phyloP scores from a whole-genome alignment of 2,113 vertebrate species.

The Dasypus novemcinctus region DNA sequence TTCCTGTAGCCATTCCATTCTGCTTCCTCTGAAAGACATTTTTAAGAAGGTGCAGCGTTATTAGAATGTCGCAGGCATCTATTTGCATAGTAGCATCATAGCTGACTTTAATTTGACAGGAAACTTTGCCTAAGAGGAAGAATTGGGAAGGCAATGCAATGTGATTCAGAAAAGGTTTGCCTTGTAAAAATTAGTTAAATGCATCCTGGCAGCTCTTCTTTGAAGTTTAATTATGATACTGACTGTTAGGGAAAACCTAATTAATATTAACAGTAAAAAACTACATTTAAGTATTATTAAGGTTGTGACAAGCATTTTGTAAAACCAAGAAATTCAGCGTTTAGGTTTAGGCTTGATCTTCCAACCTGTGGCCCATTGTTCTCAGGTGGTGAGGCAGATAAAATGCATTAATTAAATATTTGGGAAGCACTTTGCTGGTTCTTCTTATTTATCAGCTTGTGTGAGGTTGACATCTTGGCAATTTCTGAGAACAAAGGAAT shows the following conservation, averaged over 20 bases:
- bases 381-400: constrained; percentile 68
- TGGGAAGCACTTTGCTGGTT: constrained; percentile 55
- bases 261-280: constrained; percentile 63
- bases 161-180: constrained; percentile 12
- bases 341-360: constrained; percentile 57
- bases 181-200: constrained; percentile 42
- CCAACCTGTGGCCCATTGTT: constrained; percentile 68
- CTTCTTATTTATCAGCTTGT: constrained; percentile 69
- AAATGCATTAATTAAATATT: constrained; percentile 75
- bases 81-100: background rate
- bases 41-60: background rate
- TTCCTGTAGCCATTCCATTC: background rate
- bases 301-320: constrained; percentile 65
- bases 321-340: constrained; percentile 36
- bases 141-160: background rate
- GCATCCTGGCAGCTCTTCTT: constrained; percentile 51
- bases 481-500: constrained; percentile 69
- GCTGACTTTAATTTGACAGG: constrained; percentile 29
- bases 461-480: constrained; percentile 59
- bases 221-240: constrained; percentile 67
- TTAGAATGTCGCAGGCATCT: background rate
- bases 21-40: background rate
- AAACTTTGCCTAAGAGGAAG: background rate
- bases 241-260: constrained; percentile 63
- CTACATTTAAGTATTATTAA: constrained; percentile 65